phyloP scores from a whole-genome alignment of 2,113 vertebrate species.

The Sialia sialis region DNA sequence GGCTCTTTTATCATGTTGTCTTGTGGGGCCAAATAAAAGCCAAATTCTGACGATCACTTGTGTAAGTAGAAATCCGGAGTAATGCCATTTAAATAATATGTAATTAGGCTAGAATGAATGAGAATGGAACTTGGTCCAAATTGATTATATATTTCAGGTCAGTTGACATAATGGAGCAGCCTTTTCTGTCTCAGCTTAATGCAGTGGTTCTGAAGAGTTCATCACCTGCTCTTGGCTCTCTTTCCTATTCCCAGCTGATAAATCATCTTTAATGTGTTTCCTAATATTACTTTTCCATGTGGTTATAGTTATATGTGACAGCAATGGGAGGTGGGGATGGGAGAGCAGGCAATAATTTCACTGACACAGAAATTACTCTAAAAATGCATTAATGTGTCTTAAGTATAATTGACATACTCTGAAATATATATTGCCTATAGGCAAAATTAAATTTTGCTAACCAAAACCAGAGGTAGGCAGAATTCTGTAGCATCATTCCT shows the following conservation, averaged over 20 bases:
- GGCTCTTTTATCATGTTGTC: neutral
- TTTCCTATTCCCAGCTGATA: conserved; percentile 63
- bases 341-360: conserved; percentile 40
- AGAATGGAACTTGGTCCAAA: conserved; percentile 55
- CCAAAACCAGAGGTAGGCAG: neutral
- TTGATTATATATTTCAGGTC: conserved; percentile 62
- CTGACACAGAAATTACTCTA: conserved; percentile 50
- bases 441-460: conserved; percentile 19
- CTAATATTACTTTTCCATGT: conserved; percentile 45
- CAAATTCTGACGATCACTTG: conserved; percentile 2
- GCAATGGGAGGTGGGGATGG: neutral
- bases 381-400: conserved; percentile 49
- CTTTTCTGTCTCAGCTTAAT: conserved; percentile 62
- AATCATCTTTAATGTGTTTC: conserved; percentile 63
- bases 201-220: conserved; percentile 60
- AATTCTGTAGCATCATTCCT: neutral
- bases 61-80: conserved; percentile 16
- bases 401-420: conserved; percentile 40
- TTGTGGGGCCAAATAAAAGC: conserved; percentile 12
- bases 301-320: conserved; percentile 38
- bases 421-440: conserved; percentile 25
- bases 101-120: conserved; percentile 37
- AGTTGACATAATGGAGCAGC: conserved; percentile 60
- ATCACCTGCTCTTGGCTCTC: conserved; percentile 59
- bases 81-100: conserved; percentile 47